These are phyloP conservation scores for Xylota segnis DNA, from an alignment of 2,888 invertebrate genomes.

Conservation along the genomic window DNA sequence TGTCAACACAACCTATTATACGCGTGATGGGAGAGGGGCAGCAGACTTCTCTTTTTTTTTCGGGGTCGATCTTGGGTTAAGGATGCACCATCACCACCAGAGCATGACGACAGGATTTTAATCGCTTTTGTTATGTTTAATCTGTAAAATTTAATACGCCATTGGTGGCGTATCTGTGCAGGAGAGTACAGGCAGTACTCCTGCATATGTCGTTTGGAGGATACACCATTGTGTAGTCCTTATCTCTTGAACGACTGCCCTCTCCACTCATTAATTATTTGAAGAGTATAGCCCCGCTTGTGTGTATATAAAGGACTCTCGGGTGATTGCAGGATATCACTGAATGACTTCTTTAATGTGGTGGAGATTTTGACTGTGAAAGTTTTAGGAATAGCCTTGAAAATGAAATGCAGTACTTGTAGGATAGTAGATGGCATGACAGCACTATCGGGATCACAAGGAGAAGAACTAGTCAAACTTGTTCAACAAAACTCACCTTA, in stretches of 20 bases:
- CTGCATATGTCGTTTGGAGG: slow-evolving; percentile 40
- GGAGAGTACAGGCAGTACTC: slow-evolving; percentile 24
- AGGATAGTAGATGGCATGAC: background rate
- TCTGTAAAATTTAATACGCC: slow-evolving; percentile 55
- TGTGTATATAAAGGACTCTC: slow-evolving; percentile 25
- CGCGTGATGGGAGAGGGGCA: slow-evolving; percentile 31
- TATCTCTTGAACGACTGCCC: slow-evolving; percentile 39
- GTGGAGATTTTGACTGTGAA: background rate
- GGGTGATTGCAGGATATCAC: slow-evolving; percentile 14
- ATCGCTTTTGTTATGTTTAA: slow-evolving; percentile 60
- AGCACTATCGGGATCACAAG: background rate
- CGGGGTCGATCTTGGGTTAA: slow-evolving; percentile 26
- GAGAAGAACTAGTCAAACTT: background rate
- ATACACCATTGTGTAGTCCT: slow-evolving; percentile 15
- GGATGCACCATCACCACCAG: slow-evolving; percentile 24
- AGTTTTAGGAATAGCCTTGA: background rate
- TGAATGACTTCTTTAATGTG: slow-evolving; percentile 39
- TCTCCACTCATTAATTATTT: slow-evolving; percentile 57
- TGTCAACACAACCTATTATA: slow-evolving; percentile 74
- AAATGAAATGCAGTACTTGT: background rate
- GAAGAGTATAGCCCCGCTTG: slow-evolving; percentile 21
- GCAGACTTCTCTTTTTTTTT: background rate
- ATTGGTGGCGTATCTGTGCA: slow-evolving; percentile 20
- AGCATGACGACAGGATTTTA: slow-evolving; percentile 35
- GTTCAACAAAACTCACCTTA: too few relatives aligned